Conservation (phyloP, 2,113 vertebrate species). For the Dasyurus viverrinus region DNA sequence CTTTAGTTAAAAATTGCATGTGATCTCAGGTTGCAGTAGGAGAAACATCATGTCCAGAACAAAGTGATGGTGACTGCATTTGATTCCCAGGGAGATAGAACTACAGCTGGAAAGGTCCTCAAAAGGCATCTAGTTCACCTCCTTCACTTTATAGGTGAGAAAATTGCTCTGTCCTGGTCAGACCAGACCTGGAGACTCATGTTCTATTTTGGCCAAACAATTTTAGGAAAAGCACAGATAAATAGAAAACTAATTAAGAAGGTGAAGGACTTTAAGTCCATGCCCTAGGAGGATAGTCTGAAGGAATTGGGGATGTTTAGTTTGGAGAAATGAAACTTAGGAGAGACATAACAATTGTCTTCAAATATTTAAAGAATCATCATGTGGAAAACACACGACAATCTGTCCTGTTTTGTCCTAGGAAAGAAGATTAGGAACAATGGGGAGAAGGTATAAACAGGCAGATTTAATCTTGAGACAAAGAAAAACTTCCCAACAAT, state of each 20-base stretch:
- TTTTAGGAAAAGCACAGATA: neutral
- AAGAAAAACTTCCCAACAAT: neutral
- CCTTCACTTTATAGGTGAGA: neutral
- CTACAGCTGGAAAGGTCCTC: too few species aligned
- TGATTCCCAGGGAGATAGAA: too few species aligned
- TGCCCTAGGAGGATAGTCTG: neutral
- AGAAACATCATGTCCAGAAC: neutral
- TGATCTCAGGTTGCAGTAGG: neutral
- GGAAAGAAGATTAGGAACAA: neutral
- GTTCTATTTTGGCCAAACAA: neutral
- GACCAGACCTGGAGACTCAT: neutral
- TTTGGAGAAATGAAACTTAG: neutral
- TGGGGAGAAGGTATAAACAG: neutral
- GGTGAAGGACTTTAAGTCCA: neutral
- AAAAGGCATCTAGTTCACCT: neutral
- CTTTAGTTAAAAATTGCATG: neutral
- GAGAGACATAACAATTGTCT: neutral
- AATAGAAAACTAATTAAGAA: neutral
- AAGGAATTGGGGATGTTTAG: neutral
- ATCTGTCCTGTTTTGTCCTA: neutral
- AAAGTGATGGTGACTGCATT: neutral
- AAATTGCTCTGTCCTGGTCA: neutral
- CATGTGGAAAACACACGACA: neutral
- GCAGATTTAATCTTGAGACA: neutral
- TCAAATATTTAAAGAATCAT: neutral